phyloP scores from a whole-genome alignment of 2,888 invertebrate species.

The Pyralis farinalis region DNA sequence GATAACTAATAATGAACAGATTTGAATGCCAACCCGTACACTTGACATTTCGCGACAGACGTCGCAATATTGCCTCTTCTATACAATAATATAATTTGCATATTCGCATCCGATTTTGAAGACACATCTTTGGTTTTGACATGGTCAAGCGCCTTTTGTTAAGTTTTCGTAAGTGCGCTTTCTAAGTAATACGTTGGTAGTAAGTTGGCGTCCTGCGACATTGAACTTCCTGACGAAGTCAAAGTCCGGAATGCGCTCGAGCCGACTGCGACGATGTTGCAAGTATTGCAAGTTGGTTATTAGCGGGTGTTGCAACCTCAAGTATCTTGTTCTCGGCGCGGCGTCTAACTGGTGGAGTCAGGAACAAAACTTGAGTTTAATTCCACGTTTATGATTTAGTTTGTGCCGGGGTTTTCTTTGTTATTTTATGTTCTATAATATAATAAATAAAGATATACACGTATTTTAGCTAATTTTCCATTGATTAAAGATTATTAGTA shows the following conservation, averaged over 20 bases:
- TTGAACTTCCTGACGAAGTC: conserved; percentile 31
- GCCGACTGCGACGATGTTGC: conserved; percentile 30
- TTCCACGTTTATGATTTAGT: too few relatives aligned
- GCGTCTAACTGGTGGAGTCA: conserved; percentile 18
- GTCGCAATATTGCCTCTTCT: conserved; percentile 2
- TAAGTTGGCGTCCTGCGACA: conserved; percentile 21
- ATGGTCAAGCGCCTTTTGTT: neutral
- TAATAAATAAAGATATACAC: too few relatives aligned
- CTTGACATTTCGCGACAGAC: neutral
- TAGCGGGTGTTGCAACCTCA: conserved; percentile 42
- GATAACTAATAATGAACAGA: too few relatives aligned
- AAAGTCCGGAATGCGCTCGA: conserved; percentile 26
- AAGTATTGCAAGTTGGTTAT: conserved; percentile 26
- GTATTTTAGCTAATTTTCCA: too few relatives aligned
- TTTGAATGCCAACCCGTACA: too few relatives aligned
- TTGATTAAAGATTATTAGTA: too few relatives aligned
- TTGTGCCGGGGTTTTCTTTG: too few relatives aligned
- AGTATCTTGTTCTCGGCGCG: conserved; percentile 24
- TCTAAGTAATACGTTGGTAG: neutral
- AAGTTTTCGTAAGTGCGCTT: conserved; percentile 1
- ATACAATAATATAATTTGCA: conserved; percentile 7
- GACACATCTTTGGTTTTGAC: neutral
- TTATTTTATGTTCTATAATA: too few relatives aligned
- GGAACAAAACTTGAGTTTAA: conserved; percentile 4
- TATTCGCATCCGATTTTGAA: neutral